phyloP scores from a whole-genome alignment of 2,888 invertebrate species.

The Entomobrya multifasciata region DNA sequence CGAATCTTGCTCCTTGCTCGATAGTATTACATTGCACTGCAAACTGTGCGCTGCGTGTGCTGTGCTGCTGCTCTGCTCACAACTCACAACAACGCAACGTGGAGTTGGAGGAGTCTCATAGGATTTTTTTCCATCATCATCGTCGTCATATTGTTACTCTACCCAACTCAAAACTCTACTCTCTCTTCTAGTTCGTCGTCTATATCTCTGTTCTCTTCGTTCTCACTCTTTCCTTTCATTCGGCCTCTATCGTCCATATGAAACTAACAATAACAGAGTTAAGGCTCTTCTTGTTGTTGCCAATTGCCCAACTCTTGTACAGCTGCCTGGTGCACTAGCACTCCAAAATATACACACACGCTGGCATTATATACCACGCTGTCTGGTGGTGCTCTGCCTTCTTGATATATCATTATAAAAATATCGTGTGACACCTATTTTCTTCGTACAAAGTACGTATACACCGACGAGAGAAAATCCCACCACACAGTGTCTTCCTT shows the following conservation, averaged over 20 bases:
- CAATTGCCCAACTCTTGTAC: constrained; percentile 33
- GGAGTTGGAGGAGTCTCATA: too few species aligned
- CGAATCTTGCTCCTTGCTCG: constrained; percentile 46
- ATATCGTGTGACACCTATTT: constrained; percentile 35
- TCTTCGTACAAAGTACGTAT: background rate
- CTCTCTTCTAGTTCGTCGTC: constrained; percentile 5
- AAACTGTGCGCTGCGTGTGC: constrained; percentile 63
- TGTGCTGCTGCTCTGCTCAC: constrained; percentile 15
- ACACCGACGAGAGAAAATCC: background rate
- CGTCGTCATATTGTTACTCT: too few species aligned
- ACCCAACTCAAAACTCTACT: too few species aligned
- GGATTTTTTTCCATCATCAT: too few species aligned
- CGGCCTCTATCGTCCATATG: constrained; percentile 59
- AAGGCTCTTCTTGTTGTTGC: constrained; percentile 23
- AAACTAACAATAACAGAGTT: too few species aligned
- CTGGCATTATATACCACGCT: background rate
- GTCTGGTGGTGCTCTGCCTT: too few species aligned
- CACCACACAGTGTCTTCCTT: constrained; percentile 19
- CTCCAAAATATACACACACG: constrained; percentile 18
- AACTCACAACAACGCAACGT: background rate
- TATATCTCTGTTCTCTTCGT: constrained; percentile 20
- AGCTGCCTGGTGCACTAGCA: constrained; percentile 14
- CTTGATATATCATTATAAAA: background rate
- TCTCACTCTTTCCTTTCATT: constrained; percentile 54
- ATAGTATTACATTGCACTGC: constrained; percentile 67